These are phyloP conservation scores for Urocynchramus pylzowi DNA, from an alignment of 2,113 vertebrate genomes.

Conservation along the genomic window DNA sequence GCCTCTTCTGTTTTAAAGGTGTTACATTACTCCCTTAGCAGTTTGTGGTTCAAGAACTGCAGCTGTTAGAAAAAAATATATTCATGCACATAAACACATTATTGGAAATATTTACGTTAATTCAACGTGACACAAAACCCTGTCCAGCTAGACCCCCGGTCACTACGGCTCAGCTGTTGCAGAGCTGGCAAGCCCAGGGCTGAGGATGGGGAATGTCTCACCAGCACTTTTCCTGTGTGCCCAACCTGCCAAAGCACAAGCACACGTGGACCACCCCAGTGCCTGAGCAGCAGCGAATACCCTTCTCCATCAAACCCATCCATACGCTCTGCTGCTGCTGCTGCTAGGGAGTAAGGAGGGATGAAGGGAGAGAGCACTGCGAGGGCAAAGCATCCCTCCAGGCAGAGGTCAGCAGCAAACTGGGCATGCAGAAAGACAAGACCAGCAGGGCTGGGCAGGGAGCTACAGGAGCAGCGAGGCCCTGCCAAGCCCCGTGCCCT, in stretches of 20 bases:
- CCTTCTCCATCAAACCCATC: neutral
- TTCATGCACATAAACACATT: neutral
- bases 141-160: fast-evolving
- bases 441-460: neutral
- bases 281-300: neutral
- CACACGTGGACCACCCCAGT: neutral
- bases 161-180: neutral
- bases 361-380: neutral
- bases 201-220: neutral
- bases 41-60: neutral
- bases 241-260: neutral
- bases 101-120: neutral
- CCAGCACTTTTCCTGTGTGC: neutral
- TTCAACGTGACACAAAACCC: neutral
- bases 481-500: neutral
- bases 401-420: neutral
- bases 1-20: neutral
- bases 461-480: neutral
- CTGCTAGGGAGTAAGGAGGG: neutral
- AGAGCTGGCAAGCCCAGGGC: neutral
- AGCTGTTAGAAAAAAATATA: neutral
- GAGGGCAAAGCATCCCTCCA: fast-evolving
- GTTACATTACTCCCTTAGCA: neutral
- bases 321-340: neutral
- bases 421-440: neutral